Base-by-base conservation (phyloP, 2,797 vertebrate species). In the Vespertilio murinus region DNA sequence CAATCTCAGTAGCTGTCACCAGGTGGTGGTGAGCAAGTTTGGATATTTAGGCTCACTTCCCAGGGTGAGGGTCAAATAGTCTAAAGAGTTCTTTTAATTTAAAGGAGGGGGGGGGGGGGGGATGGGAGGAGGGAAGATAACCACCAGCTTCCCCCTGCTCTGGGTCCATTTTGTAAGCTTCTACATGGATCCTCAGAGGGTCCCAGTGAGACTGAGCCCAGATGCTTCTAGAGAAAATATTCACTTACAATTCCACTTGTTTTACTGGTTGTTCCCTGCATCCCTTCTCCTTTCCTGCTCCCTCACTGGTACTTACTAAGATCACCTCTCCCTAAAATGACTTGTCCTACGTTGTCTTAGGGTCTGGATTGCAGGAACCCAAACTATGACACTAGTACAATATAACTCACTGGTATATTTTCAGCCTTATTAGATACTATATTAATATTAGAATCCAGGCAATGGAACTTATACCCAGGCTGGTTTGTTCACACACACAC, bases 11-110 rank as follows among this genome's bases (percentile, higher is more conserved):
- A 88, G 8, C 25, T 67, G 45, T 78, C 95, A 95, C 86, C 45
- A 94, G 86, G 93, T 90, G 93, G 89, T 65, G 23, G 17, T 78
- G 49, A 87, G 65, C 61, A 70, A 85, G 61, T 47, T 90, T 45
- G 33, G 33, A 73, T 16, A 18, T 18, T n/a, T 1, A 28, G 67
- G 20, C 16, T 35, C 64, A 11, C 42, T 75, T 49, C 16, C 82
- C 73, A 16, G 52, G 4, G 23, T 5, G 49, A 56, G n/a, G 38
- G 56, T 67, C n/a, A 59, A 33, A 59, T 25, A 80, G 75, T 81
- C 12, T 88, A 64, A 30, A 61, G 20, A 54, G 8, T 23, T 54
- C 52, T 54, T 54, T 54, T 54, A 23, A 54, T 56, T 25, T 56
- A 56, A 56, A 25, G 12, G 8, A 47, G 45, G 45, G 11, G 30